Evolutionary conservation across 2,113 vertebrate genomes (phyloP), one percentile per base, ranked within the genome.

Genomic region (Campylomormyrus numenius): DNA sequence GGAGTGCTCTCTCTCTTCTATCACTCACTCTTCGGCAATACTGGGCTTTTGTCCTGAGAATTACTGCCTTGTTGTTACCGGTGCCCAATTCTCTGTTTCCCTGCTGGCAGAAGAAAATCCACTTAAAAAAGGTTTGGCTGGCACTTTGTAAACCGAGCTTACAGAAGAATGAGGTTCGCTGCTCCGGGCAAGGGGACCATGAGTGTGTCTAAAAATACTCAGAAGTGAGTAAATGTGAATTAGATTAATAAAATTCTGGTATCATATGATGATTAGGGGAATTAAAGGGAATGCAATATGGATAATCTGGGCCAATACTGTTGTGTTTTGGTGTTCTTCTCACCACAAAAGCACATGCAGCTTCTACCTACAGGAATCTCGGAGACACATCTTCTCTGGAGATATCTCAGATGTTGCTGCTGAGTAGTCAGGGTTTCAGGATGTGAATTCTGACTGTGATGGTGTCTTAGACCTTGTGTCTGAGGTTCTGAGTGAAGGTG

Each of bases 61-160:
- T 85, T 85, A 49, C 19, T 13, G 45, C 84, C 84, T 86, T 88
- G 90, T 85, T 88, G 88, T 80, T 91, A 91, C 91, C 88, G 89
- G 90, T 91, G 91, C 66, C 58, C 87, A 92, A 86, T 50, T 74
- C 91, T 90, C 48, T 31, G 52, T 85, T 90, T 91, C 84, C 19
- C 85, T 66, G 84, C 89, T 85, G 85, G 45, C 87, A 58, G 49
- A 90, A 86, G 46, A 10, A 91, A 88, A 77, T 62, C 42, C 17
- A 87, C 39, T 5, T 84, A 88, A 91, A 92, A 92, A 90, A 58
- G 58, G 85, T 89, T 88, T 87, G 80, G 90, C 84, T 89, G 84
- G 74, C 53, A 88, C 91, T 90, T 90, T 84, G 77, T 92, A 62
- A 88, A 92, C 89, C 91, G 88, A 90, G 90, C 90, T 42, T 80